These are phyloP conservation scores for Gibbula magus DNA, from an alignment of 2,888 invertebrate species.

Conservation along the genomic window DNA sequence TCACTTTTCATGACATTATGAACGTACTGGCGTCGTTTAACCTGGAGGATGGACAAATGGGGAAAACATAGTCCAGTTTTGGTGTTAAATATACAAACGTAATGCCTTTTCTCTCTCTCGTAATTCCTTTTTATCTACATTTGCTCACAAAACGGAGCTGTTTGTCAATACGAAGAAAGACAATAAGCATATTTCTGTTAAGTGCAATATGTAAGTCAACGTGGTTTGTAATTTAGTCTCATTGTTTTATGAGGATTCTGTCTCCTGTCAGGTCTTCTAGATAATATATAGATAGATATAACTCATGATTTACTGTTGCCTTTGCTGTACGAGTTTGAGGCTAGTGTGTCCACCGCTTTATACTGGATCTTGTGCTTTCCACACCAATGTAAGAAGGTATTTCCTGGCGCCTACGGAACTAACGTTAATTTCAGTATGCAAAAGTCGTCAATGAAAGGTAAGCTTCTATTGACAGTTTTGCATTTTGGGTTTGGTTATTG, in stretches of 20 bases:
- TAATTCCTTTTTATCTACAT: background rate
- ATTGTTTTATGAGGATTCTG: too few species aligned
- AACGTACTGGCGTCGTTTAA: background rate
- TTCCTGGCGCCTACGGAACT: background rate
- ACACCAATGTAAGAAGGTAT: background rate
- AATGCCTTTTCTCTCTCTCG: background rate
- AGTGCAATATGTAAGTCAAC: too few species aligned
- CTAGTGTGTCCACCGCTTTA: background rate
- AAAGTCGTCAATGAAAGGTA: background rate
- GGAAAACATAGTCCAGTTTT: background rate
- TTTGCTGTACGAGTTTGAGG: background rate
- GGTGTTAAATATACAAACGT: background rate
- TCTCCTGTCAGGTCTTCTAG: too few species aligned
- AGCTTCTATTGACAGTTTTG: background rate
- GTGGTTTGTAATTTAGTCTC: too few species aligned
- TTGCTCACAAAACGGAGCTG: too few species aligned
- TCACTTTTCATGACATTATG: background rate
- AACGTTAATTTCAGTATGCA: conserved; percentile 5
- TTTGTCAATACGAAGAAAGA: too few species aligned
- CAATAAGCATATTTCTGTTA: too few species aligned
- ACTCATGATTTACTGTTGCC: background rate
- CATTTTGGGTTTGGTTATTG: too few species aligned
- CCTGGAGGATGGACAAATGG: background rate
- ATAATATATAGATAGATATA: conserved; percentile 5
- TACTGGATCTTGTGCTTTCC: background rate